Conservation (phyloP, 1,140 invertebrate species). For the Nixonia krombeini region DNA sequence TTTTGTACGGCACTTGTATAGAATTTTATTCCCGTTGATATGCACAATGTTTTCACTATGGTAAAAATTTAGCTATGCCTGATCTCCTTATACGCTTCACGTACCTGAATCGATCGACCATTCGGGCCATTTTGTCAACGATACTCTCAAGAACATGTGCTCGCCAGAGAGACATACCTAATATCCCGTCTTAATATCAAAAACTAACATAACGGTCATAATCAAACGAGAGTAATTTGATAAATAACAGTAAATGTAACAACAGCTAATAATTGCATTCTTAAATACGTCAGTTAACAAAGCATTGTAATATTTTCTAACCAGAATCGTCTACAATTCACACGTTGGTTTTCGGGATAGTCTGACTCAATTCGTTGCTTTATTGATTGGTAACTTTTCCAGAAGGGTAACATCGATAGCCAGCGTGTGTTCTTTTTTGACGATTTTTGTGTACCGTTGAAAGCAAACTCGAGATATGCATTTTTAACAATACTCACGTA, state of each 20-base stretch:
- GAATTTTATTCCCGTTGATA: conserved; percentile 74
- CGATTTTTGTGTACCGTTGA: conserved; percentile 32
- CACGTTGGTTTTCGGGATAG: conserved; percentile 8
- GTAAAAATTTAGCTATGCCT: conserved; percentile 72
- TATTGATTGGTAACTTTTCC: neutral
- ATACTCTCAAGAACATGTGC: conserved; percentile 53
- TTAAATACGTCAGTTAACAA: neutral
- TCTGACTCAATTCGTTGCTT: too few species aligned
- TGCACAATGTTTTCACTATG: conserved; percentile 72
- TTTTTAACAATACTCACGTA: conserved; percentile 49
- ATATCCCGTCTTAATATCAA: neutral
- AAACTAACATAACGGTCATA: neutral
- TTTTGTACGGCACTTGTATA: conserved; percentile 80
- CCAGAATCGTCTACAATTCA: neutral
- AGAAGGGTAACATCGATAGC: conserved; percentile 13
- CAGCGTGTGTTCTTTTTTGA: conserved; percentile 37
- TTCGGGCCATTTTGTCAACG: conserved; percentile 68
- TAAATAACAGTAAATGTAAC: conserved; percentile 12
- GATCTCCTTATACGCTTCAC: conserved; percentile 72
- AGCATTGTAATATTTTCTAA: neutral
- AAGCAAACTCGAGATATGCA: conserved; percentile 34
- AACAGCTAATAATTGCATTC: conserved; percentile 7
- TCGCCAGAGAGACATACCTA: neutral
- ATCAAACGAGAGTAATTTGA: neutral
- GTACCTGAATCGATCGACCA: conserved; percentile 71